phyloP scores from a whole-genome alignment of 2,797 vertebrate genomes.

The Eulemur albifrons region DNA sequence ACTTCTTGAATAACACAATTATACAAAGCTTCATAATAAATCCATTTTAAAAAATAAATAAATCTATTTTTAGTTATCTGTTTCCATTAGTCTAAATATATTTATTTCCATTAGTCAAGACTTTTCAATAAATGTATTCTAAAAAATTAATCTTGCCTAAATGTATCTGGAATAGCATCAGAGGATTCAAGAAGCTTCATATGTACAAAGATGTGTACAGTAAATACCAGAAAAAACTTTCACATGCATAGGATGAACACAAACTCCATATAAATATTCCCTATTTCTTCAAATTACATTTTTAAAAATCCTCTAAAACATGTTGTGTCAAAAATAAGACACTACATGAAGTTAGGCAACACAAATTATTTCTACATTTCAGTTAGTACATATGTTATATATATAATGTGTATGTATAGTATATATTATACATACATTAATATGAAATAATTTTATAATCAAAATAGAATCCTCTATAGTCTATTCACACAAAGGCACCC shows the following conservation, averaged over 20 bases:
- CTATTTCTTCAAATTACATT: conserved; percentile 36
- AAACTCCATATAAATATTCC: conserved; percentile 38
- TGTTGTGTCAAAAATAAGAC: background rate
- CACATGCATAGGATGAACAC: background rate
- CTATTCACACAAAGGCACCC: conserved; percentile 21
- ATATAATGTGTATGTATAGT: background rate
- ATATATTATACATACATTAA: background rate
- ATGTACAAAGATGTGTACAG: background rate
- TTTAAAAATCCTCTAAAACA: conserved; percentile 41
- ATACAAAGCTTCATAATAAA: conserved; percentile 16
- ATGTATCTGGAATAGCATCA: background rate
- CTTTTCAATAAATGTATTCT: background rate
- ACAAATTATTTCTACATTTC: conserved; percentile 45
- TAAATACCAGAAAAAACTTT: conserved; percentile 5
- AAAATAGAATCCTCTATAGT: background rate
- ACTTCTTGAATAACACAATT: background rate
- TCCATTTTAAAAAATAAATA: background rate
- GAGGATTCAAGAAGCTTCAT: background rate
- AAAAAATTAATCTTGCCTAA: conserved; percentile 42
- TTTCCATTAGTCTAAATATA: conserved; percentile 12
- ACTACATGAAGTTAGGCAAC: background rate
- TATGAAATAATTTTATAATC: conserved; percentile 3
- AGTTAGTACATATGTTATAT: background rate
- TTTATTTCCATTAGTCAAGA: conserved; percentile 7
- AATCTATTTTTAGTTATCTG: background rate